phyloP scores from a whole-genome alignment of 2,888 invertebrate genomes.

The Scaeva pyrastri region DNA sequence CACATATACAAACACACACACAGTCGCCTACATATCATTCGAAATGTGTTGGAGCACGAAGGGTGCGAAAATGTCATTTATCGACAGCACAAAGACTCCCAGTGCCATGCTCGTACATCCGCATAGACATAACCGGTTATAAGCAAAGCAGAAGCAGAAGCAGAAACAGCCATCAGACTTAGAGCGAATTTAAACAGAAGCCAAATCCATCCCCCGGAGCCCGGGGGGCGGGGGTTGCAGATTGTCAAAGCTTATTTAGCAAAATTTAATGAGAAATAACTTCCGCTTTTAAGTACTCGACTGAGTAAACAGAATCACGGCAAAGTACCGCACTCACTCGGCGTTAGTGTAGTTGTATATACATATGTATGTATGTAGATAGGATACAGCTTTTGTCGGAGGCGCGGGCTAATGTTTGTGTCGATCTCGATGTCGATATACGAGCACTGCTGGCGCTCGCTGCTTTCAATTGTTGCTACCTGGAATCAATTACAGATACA shows the following conservation, averaged over 20 bases:
- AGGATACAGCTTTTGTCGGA: slow-evolving; percentile 23
- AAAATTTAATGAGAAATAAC: slow-evolving; percentile 73
- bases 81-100: slow-evolving; percentile 42
- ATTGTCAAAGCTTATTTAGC: slow-evolving; percentile 73
- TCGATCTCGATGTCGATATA: slow-evolving; percentile 20
- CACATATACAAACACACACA: neutral
- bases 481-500: slow-evolving; percentile 46
- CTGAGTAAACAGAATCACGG: slow-evolving; percentile 68
- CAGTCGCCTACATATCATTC: neutral
- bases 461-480: slow-evolving; percentile 40
- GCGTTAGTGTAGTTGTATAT: neutral
- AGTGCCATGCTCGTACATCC: too few species aligned
- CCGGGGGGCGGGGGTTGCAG: slow-evolving; percentile 22
- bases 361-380: neutral
- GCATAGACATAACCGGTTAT: slow-evolving; percentile 51
- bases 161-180: too few species aligned
- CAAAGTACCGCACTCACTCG: slow-evolving; percentile 17
- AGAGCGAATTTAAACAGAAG: slow-evolving; percentile 23
- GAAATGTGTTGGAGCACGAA: slow-evolving; percentile 18
- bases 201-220: slow-evolving; percentile 11
- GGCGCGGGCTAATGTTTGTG: slow-evolving; percentile 30
- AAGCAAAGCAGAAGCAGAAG: too few species aligned
- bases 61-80: slow-evolving; percentile 69
- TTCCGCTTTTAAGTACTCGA: slow-evolving; percentile 73
- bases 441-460: neutral